phyloP scores from a whole-genome alignment of 2,113 vertebrate species.

The Periophthalmodon schlosseri region DNA sequence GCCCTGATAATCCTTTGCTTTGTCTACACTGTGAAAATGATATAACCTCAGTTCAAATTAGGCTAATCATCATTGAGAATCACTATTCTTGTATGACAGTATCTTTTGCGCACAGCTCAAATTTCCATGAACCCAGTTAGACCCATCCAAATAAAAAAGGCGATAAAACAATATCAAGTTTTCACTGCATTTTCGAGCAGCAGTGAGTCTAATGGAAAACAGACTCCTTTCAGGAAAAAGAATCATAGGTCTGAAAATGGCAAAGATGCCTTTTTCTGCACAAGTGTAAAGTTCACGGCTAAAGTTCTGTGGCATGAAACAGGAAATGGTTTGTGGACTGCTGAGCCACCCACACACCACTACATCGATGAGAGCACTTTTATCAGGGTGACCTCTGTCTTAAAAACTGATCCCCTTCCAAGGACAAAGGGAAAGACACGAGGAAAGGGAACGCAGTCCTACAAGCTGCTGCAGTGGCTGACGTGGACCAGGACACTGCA shows the following conservation, averaged over 20 bases:
- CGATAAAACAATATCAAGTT: neutral
- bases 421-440: slow-evolving; percentile 35
- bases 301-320: slow-evolving; percentile 5
- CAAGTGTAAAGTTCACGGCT: neutral
- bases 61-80: neutral
- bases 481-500: slow-evolving; percentile 53
- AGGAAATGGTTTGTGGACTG: slow-evolving; percentile 7
- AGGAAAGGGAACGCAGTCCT: slow-evolving; percentile 22
- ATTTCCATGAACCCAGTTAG: neutral
- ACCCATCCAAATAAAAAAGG: neutral
- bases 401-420: slow-evolving; percentile 35
- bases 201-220: neutral
- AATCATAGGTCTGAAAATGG: neutral
- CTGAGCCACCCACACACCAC: slow-evolving; percentile 8
- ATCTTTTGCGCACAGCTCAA: neutral
- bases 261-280: neutral
- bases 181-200: neutral
- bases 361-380: slow-evolving; percentile 32
- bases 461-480: slow-evolving; percentile 50
- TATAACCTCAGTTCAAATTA: neutral
- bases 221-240: neutral
- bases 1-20: slow-evolving; percentile 8
- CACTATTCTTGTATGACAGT: neutral
- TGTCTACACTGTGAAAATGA: slow-evolving; percentile 6
- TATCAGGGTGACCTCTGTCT: slow-evolving; percentile 45